Evolutionary conservation across 2,113 vertebrate genomes (phyloP).

Genomic region (Geococcyx californianus): DNA sequence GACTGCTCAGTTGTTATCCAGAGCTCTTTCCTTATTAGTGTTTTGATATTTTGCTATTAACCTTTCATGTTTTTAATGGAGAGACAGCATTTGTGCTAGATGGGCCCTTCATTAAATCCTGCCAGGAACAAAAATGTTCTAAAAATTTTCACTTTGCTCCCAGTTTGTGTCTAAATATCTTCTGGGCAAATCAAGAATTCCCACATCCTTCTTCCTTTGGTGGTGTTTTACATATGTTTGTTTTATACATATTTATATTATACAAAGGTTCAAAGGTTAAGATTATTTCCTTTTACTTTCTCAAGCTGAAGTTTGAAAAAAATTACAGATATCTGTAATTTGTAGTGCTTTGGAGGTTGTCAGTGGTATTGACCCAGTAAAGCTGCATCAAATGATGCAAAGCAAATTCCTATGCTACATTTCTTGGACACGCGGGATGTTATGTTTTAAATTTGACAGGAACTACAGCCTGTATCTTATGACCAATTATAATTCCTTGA

Average conservation of each 20-base stretch:
- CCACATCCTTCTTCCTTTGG: neutral
- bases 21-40: neutral
- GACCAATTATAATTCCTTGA: neutral
- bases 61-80: neutral
- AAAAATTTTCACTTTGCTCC: neutral
- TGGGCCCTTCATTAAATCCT: neutral
- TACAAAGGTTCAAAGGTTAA: neutral
- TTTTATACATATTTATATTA: neutral
- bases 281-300: neutral
- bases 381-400: neutral
- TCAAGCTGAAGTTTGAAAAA: neutral
- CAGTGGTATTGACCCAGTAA: neutral
- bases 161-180: neutral
- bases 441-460: neutral
- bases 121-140: neutral
- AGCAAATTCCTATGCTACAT: neutral
- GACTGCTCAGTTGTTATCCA: neutral
- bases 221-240: neutral
- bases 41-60: neutral
- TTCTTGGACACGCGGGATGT: neutral
- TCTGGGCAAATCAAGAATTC: neutral
- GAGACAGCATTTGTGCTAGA: neutral
- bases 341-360: neutral
- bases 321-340: neutral
- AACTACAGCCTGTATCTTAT: neutral